phyloP scores from a whole-genome alignment of 2,797 vertebrate genomes.

The Protosalanx chinensis region DNA sequence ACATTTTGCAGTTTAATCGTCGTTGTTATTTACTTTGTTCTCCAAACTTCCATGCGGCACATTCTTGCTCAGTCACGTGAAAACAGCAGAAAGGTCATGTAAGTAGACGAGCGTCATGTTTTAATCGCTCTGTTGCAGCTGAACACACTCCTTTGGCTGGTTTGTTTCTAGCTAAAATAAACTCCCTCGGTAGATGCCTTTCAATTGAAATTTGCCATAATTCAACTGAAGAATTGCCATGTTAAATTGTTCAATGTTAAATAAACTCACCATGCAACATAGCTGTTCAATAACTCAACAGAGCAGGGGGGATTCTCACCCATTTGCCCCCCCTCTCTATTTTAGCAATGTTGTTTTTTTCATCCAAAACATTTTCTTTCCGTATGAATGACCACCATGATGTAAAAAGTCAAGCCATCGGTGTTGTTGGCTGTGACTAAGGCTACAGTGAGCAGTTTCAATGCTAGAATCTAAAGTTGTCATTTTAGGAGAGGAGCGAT shows the following conservation, averaged over 20 bases:
- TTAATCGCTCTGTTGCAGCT: constrained; percentile 33
- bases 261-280: constrained; percentile 44
- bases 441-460: background rate
- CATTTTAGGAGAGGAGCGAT: too few species aligned
- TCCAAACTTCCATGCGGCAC: background rate
- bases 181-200: constrained; percentile 31
- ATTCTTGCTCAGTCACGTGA: constrained; percentile 15
- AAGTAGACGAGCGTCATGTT: constrained; percentile 30
- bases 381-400: background rate
- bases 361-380: too few species aligned
- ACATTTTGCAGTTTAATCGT: background rate
- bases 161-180: constrained; percentile 36
- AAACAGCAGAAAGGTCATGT: constrained; percentile 33
- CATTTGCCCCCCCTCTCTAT: too few species aligned
- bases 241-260: constrained; percentile 30
- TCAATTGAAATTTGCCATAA: constrained; percentile 45
- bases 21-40: background rate
- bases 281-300: constrained; percentile 32
- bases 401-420: background rate
- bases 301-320: background rate
- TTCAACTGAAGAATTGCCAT: constrained; percentile 41
- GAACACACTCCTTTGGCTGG: constrained; percentile 33
- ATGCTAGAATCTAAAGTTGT: background rate
- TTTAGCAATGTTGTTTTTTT: too few species aligned
- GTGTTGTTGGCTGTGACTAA: background rate